Evolutionary conservation across 2,888 invertebrate genomes (phyloP).

Genomic region (Cybosia mesomella): DNA sequence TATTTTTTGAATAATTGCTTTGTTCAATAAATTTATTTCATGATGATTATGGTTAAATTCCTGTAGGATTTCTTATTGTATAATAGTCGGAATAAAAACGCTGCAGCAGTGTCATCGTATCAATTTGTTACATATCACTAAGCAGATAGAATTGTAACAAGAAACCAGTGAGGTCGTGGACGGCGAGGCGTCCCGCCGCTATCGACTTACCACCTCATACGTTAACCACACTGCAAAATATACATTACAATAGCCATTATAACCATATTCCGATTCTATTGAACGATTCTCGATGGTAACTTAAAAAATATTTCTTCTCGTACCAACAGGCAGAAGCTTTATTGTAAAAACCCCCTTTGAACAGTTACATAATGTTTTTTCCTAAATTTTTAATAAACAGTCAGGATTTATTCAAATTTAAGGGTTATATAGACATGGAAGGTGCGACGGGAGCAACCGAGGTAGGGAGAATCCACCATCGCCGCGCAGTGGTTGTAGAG

Average conservation of each 20-base stretch:
- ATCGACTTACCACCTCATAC: constrained; percentile 64
- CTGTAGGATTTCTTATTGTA: background rate
- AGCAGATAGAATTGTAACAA: constrained; percentile 67
- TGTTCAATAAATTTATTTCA: background rate
- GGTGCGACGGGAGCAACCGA: too few species aligned
- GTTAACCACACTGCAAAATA: constrained; percentile 68
- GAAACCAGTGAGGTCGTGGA: constrained; percentile 64
- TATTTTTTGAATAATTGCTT: background rate
- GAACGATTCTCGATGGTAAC: background rate
- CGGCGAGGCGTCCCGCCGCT: constrained; percentile 65
- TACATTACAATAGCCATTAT: constrained; percentile 56
- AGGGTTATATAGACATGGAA: too few species aligned
- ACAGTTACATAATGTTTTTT: background rate
- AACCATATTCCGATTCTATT: constrained; percentile 3
- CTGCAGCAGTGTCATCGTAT: constrained; percentile 67
- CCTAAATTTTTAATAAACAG: background rate
- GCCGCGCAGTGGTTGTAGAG: too few species aligned
- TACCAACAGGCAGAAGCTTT: background rate
- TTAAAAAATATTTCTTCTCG: background rate
- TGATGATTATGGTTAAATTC: background rate
- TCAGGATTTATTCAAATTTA: background rate
- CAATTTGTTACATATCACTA: constrained; percentile 75
- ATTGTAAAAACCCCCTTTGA: background rate
- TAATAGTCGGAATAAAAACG: constrained; percentile 13
- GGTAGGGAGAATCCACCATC: too few species aligned